A percentile compares a stretch with the other conserved stretches of the same genome.
Conservation (phyloP, 2,113 vertebrate species). For the Grus americana region DNA sequence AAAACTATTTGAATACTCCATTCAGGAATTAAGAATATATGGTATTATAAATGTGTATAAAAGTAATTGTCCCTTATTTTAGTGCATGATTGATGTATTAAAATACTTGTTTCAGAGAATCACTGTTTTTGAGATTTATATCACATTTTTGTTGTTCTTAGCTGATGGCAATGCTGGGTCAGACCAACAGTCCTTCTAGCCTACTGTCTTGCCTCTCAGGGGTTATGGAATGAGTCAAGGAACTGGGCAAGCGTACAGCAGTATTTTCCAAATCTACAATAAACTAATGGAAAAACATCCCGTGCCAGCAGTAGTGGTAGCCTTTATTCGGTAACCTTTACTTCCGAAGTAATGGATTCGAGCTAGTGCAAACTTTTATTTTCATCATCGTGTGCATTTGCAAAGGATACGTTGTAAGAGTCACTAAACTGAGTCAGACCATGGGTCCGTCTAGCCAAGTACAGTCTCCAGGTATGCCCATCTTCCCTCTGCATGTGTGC, state of each 20-base stretch:
- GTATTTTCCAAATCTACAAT: background rate
- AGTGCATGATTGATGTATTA: background rate
- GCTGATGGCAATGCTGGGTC: background rate
- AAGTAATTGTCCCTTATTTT: background rate
- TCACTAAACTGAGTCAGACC: background rate
- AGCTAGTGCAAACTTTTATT: background rate
- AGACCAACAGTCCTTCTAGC: background rate
- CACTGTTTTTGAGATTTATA: background rate
- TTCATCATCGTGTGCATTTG: accelerated
- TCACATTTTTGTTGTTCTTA: background rate
- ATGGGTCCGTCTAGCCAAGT: background rate
- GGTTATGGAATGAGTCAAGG: background rate
- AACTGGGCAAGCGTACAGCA: background rate
- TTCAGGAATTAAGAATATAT: background rate
- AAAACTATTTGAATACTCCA: background rate
- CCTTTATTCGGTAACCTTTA: background rate
- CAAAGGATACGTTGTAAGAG: background rate
- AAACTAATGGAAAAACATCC: background rate
- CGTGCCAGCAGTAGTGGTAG: background rate
- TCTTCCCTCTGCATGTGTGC: background rate
- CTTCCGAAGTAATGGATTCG: background rate
- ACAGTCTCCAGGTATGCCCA: background rate
- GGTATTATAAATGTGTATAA: background rate
- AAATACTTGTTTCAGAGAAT: background rate
- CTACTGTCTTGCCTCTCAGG: background rate